Percentiles rank a stretch among this genome's conserved stretches.
Evolutionary conservation across 2,888 invertebrate species (phyloP).

Genomic region (Ophion obscuratus): DNA sequence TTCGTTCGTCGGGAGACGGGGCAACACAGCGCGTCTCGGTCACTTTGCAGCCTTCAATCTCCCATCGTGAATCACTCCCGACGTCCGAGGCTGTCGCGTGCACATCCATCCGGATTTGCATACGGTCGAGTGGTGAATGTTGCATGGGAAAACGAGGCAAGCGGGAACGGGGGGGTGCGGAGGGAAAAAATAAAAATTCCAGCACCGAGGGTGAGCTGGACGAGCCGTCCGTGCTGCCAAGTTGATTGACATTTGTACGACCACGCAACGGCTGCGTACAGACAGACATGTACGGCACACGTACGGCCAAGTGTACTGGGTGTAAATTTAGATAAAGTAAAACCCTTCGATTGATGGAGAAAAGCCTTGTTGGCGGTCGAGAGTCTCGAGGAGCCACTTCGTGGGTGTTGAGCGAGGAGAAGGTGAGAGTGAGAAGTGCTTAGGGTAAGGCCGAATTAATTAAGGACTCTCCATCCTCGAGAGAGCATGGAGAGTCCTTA

Average conservation of each 20-base stretch:
- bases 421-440: no score
- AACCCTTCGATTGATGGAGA: neutral
- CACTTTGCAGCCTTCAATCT: constrained; percentile 23
- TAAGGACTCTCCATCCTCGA: no score
- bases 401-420: constrained; percentile 13
- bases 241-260: constrained; percentile 36
- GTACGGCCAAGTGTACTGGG: neutral
- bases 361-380: constrained; percentile 1
- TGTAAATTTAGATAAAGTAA: constrained; percentile 50
- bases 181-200: constrained; percentile 3
- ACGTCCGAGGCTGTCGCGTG: constrained; percentile 16
- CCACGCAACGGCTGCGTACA: neutral
- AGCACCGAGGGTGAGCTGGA: constrained; percentile 4
- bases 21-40: neutral
- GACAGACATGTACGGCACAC: neutral
- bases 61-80: constrained; percentile 55
- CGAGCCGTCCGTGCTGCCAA: neutral
- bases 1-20: no score
- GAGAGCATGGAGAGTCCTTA: no score
- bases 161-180: neutral
- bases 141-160: neutral
- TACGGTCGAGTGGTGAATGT: constrained; percentile 30
- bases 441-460: no score
- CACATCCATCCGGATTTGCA: constrained; percentile 49
- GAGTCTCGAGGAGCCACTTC: constrained; percentile 14